These are phyloP conservation scores for Zaprionus inermis DNA, from an alignment of 1,140 invertebrate genomes.

Conservation along the genomic window DNA sequence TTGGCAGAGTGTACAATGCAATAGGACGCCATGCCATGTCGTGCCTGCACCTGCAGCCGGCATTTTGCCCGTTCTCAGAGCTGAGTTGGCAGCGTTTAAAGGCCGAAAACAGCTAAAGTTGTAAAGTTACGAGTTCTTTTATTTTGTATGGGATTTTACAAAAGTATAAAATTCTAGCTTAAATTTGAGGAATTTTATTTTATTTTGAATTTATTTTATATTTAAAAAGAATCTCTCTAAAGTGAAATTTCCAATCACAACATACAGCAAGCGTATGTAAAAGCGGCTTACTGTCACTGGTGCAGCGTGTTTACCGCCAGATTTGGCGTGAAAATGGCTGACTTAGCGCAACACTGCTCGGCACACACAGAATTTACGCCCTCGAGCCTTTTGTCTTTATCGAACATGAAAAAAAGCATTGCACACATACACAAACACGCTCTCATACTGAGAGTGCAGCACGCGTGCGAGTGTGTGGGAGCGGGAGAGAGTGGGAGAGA, in stretches of 20 bases:
- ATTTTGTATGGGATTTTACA: neutral
- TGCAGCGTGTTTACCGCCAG: neutral
- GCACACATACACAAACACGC: conserved; percentile 51
- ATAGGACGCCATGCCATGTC: conserved; percentile 9
- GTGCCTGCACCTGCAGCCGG: conserved; percentile 41
- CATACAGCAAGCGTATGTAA: neutral
- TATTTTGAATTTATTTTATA: too few relatives aligned
- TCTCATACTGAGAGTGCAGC: neutral
- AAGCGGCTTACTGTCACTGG: neutral
- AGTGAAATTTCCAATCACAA: too few relatives aligned
- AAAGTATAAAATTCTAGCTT: too few relatives aligned
- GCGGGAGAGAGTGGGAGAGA: neutral
- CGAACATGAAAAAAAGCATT: conserved; percentile 76
- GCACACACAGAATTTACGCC: conserved; percentile 24
- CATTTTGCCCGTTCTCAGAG: conserved; percentile 7
- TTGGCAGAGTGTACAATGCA: neutral
- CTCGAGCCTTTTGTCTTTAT: conserved; percentile 70
- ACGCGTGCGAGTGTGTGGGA: neutral
- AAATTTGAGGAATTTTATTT: too few relatives aligned
- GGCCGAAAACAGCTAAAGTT: neutral
- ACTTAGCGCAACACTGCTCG: neutral
- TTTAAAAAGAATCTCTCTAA: too few relatives aligned
- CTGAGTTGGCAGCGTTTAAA: neutral
- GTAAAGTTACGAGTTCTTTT: neutral
- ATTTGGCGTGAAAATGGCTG: neutral